These are phyloP conservation scores for Phaetusa simplex DNA, from an alignment of 2,113 vertebrate species.

Conservation along the genomic window DNA sequence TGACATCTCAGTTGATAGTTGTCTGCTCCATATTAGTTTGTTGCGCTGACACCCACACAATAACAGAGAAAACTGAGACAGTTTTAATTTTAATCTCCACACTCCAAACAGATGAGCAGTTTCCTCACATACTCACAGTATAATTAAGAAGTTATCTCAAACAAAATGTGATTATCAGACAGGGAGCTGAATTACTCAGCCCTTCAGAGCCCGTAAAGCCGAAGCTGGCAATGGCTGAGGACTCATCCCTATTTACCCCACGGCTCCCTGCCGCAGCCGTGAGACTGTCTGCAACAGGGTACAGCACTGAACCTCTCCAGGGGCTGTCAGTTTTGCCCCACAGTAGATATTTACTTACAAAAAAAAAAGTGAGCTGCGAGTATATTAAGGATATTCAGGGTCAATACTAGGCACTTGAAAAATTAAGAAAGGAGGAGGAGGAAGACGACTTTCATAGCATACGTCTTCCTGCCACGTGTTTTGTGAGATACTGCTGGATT, in stretches of 20 bases:
- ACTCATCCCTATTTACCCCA: rapidly evolving
- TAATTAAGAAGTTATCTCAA: conserved; percentile 8
- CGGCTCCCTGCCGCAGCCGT: neutral
- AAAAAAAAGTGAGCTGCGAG: neutral
- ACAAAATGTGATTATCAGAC: neutral
- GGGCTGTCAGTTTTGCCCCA: neutral
- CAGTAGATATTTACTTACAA: neutral
- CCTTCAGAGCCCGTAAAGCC: neutral
- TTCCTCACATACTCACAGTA: neutral
- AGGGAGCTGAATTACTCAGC: neutral
- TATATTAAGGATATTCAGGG: neutral
- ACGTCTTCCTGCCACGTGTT: neutral
- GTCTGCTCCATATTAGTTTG: neutral
- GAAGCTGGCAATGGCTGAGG: neutral
- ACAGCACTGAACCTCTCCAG: neutral
- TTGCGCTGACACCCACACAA: neutral
- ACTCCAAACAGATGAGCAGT: neutral
- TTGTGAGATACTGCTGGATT: neutral
- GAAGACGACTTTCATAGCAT: neutral
- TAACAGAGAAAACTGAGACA: neutral
- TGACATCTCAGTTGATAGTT: neutral
- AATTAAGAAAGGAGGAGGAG: neutral
- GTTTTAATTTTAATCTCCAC: neutral
- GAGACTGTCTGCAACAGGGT: neutral
- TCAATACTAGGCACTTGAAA: neutral